Percentiles rank a stretch among this genome's conserved stretches.
phyloP scores from a whole-genome alignment of 2,888 invertebrate genomes.

The Mallateleia sp. region DNA sequence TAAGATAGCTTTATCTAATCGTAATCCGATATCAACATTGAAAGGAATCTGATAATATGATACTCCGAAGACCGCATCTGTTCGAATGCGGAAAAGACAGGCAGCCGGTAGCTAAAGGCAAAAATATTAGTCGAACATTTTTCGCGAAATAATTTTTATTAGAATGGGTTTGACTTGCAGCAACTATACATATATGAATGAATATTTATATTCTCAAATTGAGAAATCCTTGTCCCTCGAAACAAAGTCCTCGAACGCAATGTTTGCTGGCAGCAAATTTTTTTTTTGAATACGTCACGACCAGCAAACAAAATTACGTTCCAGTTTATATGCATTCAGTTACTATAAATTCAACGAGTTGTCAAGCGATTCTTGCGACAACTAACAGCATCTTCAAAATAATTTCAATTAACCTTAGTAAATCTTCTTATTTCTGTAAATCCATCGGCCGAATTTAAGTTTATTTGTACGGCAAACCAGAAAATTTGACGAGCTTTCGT shows the following conservation, averaged over 20 bases:
- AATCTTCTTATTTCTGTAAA: too few species aligned
- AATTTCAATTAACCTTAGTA: background rate
- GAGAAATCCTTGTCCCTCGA: background rate
- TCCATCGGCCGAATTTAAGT: background rate
- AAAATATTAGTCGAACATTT: too few species aligned
- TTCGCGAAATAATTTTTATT: too few species aligned
- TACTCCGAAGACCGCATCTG: slow-evolving; percentile 40
- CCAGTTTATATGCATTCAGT: slow-evolving; percentile 1
- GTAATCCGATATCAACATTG: slow-evolving; percentile 57
- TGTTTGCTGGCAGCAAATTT: background rate
- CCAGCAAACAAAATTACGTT: slow-evolving; percentile 15
- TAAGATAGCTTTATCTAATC: slow-evolving; percentile 64
- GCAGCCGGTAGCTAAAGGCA: too few species aligned
- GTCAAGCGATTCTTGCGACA: background rate
- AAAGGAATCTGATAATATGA: slow-evolving; percentile 62
- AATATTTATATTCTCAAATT: slow-evolving; percentile 28
- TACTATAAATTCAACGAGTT: background rate
- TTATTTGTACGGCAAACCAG: background rate
- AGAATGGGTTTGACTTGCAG: too few species aligned
- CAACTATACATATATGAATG: too few species aligned
- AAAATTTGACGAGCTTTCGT: background rate
- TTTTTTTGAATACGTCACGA: slow-evolving; percentile 18
- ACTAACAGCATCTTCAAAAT: background rate
- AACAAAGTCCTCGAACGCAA: too few species aligned
- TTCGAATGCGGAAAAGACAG: slow-evolving; percentile 39